Evolutionary conservation across 1,140 invertebrate genomes (phyloP).

Genomic region (Alviniconcha marisindica): DNA sequence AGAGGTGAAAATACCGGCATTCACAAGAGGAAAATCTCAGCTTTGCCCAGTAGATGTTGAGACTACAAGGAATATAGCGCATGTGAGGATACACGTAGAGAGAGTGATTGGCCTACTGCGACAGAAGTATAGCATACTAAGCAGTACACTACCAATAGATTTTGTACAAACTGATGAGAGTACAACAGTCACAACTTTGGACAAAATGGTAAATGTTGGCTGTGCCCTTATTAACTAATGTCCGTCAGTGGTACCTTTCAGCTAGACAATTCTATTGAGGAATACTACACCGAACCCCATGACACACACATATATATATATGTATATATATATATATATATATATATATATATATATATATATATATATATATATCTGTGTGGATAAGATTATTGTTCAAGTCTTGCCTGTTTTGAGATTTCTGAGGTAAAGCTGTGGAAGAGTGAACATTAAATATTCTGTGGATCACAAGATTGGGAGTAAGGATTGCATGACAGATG

Average conservation of each 20-base stretch:
- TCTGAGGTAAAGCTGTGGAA: no score
- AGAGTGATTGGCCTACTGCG: conserved; percentile 48
- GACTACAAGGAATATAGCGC: conserved; percentile 44
- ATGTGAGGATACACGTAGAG: conserved; percentile 50
- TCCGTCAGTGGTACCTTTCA: background rate
- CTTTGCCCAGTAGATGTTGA: conserved; percentile 35
- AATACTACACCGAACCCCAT: background rate
- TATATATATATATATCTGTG: no score
- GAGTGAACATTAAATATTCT: no score
- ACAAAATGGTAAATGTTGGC: conserved; percentile 47
- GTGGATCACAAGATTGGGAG: no score
- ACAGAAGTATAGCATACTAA: conserved; percentile 51
- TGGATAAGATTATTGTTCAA: no score
- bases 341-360: no score
- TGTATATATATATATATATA: no score
- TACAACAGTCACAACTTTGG: conserved; percentile 37
- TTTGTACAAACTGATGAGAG: conserved; percentile 27
- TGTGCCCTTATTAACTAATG: conserved; percentile 19
- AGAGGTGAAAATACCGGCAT: conserved; percentile 14
- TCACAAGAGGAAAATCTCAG: conserved; percentile 30
- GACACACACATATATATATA: background rate
- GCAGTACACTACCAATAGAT: conserved; percentile 49
- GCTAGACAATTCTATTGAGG: background rate
- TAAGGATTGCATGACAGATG: no score
- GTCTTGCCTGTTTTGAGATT: no score